Evolutionary conservation across 2,888 invertebrate genomes (phyloP), one percentile per base, ranked within the genome.

Genomic region (Smittia sp.): DNA sequence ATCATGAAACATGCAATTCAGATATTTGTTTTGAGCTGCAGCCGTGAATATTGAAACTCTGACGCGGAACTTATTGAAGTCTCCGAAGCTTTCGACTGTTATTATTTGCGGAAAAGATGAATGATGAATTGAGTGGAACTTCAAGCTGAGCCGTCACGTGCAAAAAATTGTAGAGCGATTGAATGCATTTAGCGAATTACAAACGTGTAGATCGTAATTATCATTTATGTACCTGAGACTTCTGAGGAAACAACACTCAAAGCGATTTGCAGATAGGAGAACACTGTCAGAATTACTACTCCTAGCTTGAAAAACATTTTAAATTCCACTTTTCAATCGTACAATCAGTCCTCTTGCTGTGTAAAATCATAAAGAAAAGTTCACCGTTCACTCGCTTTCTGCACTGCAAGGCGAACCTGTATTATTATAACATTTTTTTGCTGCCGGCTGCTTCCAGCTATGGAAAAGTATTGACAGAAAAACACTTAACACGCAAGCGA

Each of bases 1-100:
- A 72, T 72, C 62, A 58, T 62, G 58, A 72, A 72, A 72, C 72
- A 72, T 72, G 72, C 72, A 72, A 72, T 62, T 38, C 72, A 62
- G 72, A 72, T 39, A 69, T 69, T 54, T 69, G 68, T 69, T 27
- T 46, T 69, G 69, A 54, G 27, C 18, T n/a, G 63, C 25, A 27
- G 7, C 15, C 27, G 63, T 25, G 27, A 13, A 65, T 65, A n/a
- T 27, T 65, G 58, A 18, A 65, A 65, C 18, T 32, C 32, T 6
- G 32, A 32, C 32, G 32, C 32, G 32, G 32, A 32, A 32, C 32
- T 32, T 32, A 6, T 32, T 32, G 9, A 32, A 32, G 32, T 32
- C 32, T 3, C 9, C 32, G 32, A 6, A 3, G 32, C n/a, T 32
- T 32, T 32, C 4, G 9, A 32, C 32, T 32, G 32, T 32, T 32